phyloP scores from a whole-genome alignment of 2,888 invertebrate species.

The Rugalucina vietnamica region DNA sequence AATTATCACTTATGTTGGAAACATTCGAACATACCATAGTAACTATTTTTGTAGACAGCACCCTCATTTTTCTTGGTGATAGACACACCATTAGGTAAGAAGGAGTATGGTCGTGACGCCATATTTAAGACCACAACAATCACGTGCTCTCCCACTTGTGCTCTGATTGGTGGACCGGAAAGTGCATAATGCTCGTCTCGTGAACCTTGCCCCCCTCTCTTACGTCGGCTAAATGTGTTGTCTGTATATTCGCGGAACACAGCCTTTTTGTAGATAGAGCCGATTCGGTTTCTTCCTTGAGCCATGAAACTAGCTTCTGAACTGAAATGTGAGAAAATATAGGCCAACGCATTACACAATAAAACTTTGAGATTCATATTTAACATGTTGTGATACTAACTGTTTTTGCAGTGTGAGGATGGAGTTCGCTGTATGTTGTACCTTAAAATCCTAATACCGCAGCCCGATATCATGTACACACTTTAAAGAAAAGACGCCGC shows the following conservation, averaged over 20 bases:
- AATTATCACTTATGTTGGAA: too few relatives aligned
- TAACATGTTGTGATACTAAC: too few relatives aligned
- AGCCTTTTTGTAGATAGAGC: conserved; percentile 61
- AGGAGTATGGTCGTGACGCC: conserved; percentile 55
- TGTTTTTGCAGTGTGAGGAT: too few relatives aligned
- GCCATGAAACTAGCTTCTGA: conserved; percentile 27
- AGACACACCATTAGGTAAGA: conserved; percentile 66
- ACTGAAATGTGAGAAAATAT: too few relatives aligned
- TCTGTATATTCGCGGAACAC: conserved; percentile 62
- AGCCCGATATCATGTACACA: too few relatives aligned
- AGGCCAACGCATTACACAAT: too few relatives aligned
- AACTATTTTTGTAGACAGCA: conserved; percentile 37
- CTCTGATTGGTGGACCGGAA: conserved; percentile 64
- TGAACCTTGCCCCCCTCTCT: conserved; percentile 18
- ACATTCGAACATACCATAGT: conserved; percentile 8
- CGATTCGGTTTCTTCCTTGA: conserved; percentile 48
- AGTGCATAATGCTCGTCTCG: conserved; percentile 60
- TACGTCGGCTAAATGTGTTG: conserved; percentile 40
- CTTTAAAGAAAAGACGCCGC: too few relatives aligned
- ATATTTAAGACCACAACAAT: conserved; percentile 57
- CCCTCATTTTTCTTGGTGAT: conserved; percentile 66
- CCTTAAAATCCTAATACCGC: too few relatives aligned
- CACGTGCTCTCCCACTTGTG: conserved; percentile 57
- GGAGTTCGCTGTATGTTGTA: too few relatives aligned
- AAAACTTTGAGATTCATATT: too few relatives aligned